Conservation (phyloP, 64 coral and sea anemone species). For the Orbicella faveolata region DNA sequence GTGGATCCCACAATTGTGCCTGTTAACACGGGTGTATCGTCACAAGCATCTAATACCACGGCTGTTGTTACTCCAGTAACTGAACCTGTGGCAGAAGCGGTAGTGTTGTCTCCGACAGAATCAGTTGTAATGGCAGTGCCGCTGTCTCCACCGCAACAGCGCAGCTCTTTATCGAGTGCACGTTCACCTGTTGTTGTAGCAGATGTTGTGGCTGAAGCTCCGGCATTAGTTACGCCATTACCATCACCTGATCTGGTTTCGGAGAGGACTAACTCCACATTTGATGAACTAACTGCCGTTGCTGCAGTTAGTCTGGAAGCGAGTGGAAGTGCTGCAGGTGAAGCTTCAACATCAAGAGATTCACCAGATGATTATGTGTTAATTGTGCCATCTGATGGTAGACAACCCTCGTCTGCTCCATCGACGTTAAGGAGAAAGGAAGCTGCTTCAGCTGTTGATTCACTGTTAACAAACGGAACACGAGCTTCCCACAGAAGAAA, state of each 20-base stretch:
- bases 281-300: background rate
- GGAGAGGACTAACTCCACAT: background rate
- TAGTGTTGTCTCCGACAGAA: background rate
- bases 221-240: constrained; percentile 71
- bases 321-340: background rate
- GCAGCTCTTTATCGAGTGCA: background rate
- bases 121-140: constrained; percentile 64
- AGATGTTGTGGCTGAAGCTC: constrained; percentile 27
- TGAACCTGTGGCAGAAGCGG: background rate
- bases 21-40: background rate
- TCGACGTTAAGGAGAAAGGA: constrained; percentile 9
- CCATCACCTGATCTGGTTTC: constrained; percentile 50
- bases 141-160: constrained; percentile 30
- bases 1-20: background rate
- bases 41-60: background rate
- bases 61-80: background rate
- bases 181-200: constrained; percentile 48
- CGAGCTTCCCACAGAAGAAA: background rate
- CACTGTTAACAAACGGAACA: background rate
- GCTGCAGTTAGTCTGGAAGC: constrained; percentile 42
- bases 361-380: background rate
- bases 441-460: background rate
- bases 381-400: background rate
- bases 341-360: constrained; percentile 31
- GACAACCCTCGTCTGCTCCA: constrained; percentile 32